Percentiles rank a stretch among this genome's conserved stretches.
Evolutionary conservation across 2,888 invertebrate species (phyloP).

Genomic region (Crepidodera aurea): DNA sequence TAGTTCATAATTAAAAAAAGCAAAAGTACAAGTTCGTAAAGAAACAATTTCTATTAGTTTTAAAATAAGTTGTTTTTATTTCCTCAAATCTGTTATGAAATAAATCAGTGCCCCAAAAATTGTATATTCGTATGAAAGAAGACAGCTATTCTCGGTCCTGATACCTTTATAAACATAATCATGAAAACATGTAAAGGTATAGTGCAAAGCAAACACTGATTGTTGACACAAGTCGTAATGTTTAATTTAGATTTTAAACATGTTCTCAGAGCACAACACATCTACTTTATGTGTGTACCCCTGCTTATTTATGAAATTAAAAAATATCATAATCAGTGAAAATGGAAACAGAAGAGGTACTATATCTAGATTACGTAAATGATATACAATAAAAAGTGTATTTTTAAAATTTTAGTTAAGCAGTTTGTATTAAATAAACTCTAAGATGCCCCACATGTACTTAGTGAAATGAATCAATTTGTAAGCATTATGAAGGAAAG

Average conservation of each 20-base stretch:
- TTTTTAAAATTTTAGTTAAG: slow-evolving; percentile 15
- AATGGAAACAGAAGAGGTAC: slow-evolving; percentile 32
- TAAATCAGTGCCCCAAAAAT: neutral
- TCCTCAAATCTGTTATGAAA: neutral
- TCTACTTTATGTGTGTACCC: slow-evolving; percentile 38
- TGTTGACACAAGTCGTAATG: slow-evolving; percentile 55
- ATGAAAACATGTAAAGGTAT: slow-evolving; percentile 42
- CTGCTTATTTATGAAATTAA: slow-evolving; percentile 38
- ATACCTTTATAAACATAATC: slow-evolving; percentile 36
- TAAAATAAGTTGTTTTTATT: neutral
- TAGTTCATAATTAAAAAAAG: neutral
- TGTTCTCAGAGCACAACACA: slow-evolving; percentile 47
- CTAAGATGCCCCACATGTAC: slow-evolving; percentile 22
- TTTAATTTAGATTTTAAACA: slow-evolving; percentile 56
- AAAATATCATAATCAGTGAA: slow-evolving; percentile 36
- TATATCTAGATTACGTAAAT: slow-evolving; percentile 19
- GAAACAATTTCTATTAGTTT: neutral
- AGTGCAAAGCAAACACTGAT: slow-evolving; percentile 51
- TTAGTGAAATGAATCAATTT: slow-evolving; percentile 27
- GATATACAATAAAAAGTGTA: neutral
- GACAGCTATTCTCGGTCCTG: slow-evolving; percentile 16
- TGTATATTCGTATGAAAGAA: neutral
- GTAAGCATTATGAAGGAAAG: slow-evolving; percentile 26
- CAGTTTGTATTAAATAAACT: slow-evolving; percentile 5
- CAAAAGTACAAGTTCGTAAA: neutral